Base-by-base conservation (phyloP, 1,140 invertebrate species). In the Pogonomyrmex barbatus region DNA sequence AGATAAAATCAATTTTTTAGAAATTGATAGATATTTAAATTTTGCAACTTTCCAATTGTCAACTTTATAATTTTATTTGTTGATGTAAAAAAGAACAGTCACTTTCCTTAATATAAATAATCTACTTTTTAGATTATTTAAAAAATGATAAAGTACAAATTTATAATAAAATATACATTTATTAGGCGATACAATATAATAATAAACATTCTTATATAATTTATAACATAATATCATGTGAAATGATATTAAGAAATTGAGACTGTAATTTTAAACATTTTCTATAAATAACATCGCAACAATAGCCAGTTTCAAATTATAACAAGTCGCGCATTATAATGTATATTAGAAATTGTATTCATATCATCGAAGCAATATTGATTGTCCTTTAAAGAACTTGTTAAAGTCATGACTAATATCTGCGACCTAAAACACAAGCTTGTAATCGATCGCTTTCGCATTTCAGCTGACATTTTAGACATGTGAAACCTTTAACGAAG, bases 391-490 rank as follows among this genome's bases (percentile, higher is more conserved):
- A 67, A 2, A 52, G 17, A 79, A 36, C 1, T 12, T 0, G n/a
- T 68, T 60, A 87, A 87, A 63, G 47, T 58, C n/a, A 24, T 5
- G 68, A 1, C n/a, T 45, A 63, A 86, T 58, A n/a, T n/a, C 17
- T 9, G 4, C 36, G 71, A 70, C 78, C 70, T 87, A 60, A 68
- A 56, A 42, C 30, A 14, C 1, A 45, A 12, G 39, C 73, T 65
- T 33, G 63, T 68, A 12, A 47, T 3, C 24, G 14, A 30, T 8
- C 45, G 2, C n/a, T 50, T 33, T 87, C 71, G 63, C 85, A 88
- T 88, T 88, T 88, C n/a, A 30, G 0, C 42, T 83, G 85, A 83
- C 78, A 87, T 88, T 88, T 83, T 45, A 58, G 36, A 24, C n/a
- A n/a, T 17, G 30, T 9, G 45, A 47, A 75, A 75, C 45, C 68